Conservation (phyloP, 2,113 vertebrate genomes). For the Tragelaphus scriptus region DNA sequence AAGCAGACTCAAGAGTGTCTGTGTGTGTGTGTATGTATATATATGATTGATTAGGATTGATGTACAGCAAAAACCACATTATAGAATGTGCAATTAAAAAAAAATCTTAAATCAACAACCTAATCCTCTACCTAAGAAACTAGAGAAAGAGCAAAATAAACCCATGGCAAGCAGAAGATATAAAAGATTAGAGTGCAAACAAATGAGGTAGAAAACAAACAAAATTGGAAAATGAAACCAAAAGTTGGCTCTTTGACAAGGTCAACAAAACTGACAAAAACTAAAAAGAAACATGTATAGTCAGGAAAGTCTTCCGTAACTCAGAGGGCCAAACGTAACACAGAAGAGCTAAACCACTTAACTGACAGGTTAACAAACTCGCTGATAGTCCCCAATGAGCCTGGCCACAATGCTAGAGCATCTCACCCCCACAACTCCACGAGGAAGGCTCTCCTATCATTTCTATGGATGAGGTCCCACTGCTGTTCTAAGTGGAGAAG, state of each 20-base stretch:
- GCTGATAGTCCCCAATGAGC: neutral
- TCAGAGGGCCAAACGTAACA: neutral
- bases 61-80: neutral
- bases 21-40: neutral
- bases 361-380: neutral
- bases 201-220: neutral
- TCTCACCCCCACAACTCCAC: neutral
- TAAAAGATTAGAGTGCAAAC: neutral
- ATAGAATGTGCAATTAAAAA: neutral
- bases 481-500: neutral
- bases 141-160: neutral
- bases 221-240: neutral
- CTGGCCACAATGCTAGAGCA: neutral
- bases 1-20: neutral
- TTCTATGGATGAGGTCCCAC: neutral
- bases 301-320: neutral
- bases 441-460: neutral
- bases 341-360: neutral
- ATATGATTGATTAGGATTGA: neutral
- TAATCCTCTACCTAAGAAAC: neutral
- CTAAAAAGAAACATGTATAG: neutral
- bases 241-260: neutral
- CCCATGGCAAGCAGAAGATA: neutral
- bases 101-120: neutral
- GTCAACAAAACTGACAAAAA: conserved; percentile 5